Conservation (phyloP, 1,140 invertebrate genomes). For the Drosophila lacteicornis region DNA sequence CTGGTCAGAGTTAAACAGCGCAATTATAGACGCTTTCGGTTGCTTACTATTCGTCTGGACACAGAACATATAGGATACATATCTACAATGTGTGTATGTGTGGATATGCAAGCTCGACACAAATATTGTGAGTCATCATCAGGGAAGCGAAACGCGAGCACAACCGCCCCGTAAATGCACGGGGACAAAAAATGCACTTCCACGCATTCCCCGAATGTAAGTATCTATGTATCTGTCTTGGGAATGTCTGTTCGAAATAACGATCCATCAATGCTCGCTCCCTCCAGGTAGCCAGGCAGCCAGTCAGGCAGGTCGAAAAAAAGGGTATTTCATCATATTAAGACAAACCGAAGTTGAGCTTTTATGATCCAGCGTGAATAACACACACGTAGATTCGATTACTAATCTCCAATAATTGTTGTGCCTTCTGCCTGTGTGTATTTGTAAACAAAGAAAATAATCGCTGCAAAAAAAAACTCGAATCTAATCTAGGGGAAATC, state of each 20-base stretch:
- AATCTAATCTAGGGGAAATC: constrained; percentile 53
- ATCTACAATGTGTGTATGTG: constrained; percentile 22
- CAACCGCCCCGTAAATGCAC: constrained; percentile 49
- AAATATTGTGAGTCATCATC: constrained; percentile 49
- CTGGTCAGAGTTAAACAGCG: constrained; percentile 30
- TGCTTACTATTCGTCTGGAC: constrained; percentile 12
- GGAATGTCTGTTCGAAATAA: constrained; percentile 12
- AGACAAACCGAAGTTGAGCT: constrained; percentile 25
- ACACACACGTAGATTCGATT: constrained; percentile 34
- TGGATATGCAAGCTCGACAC: constrained; percentile 39
- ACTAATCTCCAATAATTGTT: constrained; percentile 48
- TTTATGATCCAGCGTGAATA: constrained; percentile 37
- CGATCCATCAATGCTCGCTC: constrained; percentile 3
- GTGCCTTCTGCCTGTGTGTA: constrained; percentile 17
- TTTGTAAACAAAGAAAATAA: constrained; percentile 63
- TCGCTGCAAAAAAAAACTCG: constrained; percentile 43
- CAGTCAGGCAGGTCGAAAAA: not conserved
- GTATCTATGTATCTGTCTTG: constrained; percentile 33
- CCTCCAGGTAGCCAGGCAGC: not conserved
- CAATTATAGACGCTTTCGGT: constrained; percentile 27
- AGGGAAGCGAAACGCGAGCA: constrained; percentile 47
- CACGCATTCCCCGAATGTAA: constrained; percentile 44
- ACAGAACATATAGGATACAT: constrained; percentile 29
- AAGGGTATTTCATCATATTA: constrained; percentile 40
- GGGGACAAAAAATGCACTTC: constrained; percentile 49